These are phyloP conservation scores for Ochropleura plecta DNA, from an alignment of 2,888 invertebrate genomes.

Conservation along the genomic window DNA sequence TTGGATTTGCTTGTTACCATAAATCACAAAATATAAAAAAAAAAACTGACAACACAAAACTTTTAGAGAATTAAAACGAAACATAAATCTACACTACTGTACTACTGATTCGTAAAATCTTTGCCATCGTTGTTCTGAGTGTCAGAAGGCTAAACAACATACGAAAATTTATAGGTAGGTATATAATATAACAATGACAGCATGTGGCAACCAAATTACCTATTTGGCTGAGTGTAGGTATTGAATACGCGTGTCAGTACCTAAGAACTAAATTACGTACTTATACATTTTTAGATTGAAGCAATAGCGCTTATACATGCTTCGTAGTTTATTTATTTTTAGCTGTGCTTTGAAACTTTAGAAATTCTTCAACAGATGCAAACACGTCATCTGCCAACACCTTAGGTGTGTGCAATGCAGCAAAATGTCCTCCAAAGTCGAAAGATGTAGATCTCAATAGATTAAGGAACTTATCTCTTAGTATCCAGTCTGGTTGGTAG, in stretches of 20 bases:
- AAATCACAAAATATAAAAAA: too few relatives aligned
- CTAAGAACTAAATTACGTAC: not conserved
- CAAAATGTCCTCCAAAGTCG: conserved; percentile 95
- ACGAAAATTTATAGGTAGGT: too few relatives aligned
- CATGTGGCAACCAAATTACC: not conserved
- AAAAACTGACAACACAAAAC: too few relatives aligned
- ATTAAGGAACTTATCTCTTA: conserved; percentile 92
- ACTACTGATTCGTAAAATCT: not conserved
- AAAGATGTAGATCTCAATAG: conserved; percentile 92
- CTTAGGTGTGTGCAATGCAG: conserved; percentile 94
- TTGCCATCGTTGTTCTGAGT: not conserved
- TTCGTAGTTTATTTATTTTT: conserved; percentile 29
- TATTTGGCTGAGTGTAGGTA: conserved; percentile 15
- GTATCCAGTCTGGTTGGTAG: conserved; percentile 91
- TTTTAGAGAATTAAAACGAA: too few relatives aligned
- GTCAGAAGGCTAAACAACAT: not conserved
- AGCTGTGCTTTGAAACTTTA: conserved; percentile 71
- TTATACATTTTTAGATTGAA: conserved; percentile 18
- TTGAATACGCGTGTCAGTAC: not conserved
- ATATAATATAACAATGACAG: not conserved
- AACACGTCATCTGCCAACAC: conserved; percentile 92
- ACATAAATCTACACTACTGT: too few relatives aligned
- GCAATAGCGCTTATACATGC: not conserved
- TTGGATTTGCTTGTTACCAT: too few relatives aligned
- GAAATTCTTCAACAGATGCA: conserved; percentile 74